Conservation (phyloP, 2,113 vertebrate genomes). For the Solenodon paradoxus region DNA sequence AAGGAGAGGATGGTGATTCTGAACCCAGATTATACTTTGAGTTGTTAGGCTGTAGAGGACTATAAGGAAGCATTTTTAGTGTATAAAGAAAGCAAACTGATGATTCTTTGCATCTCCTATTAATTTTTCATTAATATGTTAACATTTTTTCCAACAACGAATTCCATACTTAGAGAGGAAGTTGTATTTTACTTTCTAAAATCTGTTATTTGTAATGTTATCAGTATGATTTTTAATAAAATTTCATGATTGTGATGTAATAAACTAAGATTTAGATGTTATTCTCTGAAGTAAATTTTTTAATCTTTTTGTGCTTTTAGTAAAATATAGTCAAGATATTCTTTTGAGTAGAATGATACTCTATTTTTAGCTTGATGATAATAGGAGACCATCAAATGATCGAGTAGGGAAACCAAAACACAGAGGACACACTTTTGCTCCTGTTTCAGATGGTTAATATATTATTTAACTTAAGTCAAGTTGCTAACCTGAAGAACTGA, state of each 20-base stretch:
- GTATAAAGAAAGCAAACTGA: neutral
- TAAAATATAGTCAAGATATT: neutral
- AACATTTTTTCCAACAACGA: conserved; percentile 24
- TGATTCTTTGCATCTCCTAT: neutral
- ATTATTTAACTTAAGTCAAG: conserved; percentile 22
- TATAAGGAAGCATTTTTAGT: neutral
- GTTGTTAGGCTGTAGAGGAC: neutral
- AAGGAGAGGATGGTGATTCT: neutral
- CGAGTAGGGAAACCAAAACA: neutral
- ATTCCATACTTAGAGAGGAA: neutral
- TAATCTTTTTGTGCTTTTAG: neutral
- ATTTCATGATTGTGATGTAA: conserved; percentile 12
- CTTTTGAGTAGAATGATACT: neutral
- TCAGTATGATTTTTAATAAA: neutral
- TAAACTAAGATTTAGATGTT: neutral
- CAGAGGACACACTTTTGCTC: neutral
- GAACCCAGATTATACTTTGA: neutral
- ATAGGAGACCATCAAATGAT: neutral
- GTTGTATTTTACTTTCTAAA: conserved; percentile 30
- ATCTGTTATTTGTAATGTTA: neutral
- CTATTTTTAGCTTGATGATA: neutral
- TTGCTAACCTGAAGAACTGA: neutral
- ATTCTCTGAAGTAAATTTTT: neutral
- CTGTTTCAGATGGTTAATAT: neutral
- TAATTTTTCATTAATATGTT: conserved; percentile 11